Conservation (phyloP, 2,113 vertebrate species). For the Aegithalos caudatus region DNA sequence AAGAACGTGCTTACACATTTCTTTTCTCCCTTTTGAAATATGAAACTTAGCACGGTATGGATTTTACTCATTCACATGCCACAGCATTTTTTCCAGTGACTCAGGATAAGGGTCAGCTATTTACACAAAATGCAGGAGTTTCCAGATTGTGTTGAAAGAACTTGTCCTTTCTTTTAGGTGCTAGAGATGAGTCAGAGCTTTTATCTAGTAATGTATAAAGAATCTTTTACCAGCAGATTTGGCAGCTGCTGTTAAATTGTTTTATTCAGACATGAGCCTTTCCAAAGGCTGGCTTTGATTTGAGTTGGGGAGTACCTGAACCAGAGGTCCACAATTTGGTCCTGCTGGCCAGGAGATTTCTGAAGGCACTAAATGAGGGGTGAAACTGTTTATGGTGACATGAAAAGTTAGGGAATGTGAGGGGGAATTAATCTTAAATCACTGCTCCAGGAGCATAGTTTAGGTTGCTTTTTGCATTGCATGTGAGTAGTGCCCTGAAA, state of each 20-base stretch:
- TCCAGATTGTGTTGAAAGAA: slow-evolving; percentile 72
- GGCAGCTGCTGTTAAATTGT: slow-evolving; percentile 10
- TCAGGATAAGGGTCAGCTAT: slow-evolving; percentile 67
- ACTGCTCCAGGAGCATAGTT: not conserved
- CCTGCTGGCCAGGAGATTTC: not conserved
- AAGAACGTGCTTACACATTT: slow-evolving; percentile 20
- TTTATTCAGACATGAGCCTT: not conserved
- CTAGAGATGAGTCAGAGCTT: slow-evolving; percentile 36
- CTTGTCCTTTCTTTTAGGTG: slow-evolving; percentile 56
- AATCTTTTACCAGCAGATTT: slow-evolving; percentile 39
- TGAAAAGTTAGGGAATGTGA: not conserved
- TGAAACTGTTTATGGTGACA: not conserved
- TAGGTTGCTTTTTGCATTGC: not conserved
- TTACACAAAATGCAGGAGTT: slow-evolving; percentile 70
- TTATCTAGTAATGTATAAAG: slow-evolving; percentile 25
- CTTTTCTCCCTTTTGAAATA: slow-evolving; percentile 56
- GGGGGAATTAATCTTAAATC: not conserved
- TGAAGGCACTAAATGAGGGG: not conserved
- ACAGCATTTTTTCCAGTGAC: slow-evolving; percentile 72
- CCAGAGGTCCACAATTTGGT: not conserved
- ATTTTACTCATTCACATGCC: slow-evolving; percentile 66
- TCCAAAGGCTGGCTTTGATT: not conserved
- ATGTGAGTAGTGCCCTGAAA: not conserved
- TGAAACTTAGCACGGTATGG: slow-evolving; percentile 13
- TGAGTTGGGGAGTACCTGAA: not conserved